Conservation (phyloP, 2,113 vertebrate genomes). For the Syngnathus floridae region DNA sequence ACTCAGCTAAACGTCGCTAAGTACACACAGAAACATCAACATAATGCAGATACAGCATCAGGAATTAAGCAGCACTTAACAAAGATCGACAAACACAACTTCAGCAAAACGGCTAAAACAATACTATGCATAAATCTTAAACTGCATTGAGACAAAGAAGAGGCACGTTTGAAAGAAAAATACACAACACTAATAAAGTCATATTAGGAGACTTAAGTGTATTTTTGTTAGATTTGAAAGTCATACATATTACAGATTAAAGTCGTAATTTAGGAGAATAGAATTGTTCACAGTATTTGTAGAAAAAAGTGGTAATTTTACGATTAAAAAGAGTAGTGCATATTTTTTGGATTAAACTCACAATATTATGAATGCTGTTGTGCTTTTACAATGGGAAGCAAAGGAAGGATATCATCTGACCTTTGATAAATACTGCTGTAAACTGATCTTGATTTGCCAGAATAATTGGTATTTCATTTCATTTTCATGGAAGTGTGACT, state of each 20-base stretch:
- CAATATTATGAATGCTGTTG: neutral
- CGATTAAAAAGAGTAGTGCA: no score
- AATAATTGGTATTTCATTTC: neutral
- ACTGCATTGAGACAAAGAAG: neutral
- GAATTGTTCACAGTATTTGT: neutral
- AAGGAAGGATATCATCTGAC: neutral
- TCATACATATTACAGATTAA: neutral
- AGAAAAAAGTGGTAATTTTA: no score
- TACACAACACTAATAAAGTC: neutral
- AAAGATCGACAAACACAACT: constrained; percentile 52
- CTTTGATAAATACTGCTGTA: neutral
- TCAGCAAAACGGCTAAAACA: constrained; percentile 44
- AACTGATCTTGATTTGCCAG: neutral
- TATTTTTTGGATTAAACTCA: neutral
- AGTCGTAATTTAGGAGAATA: neutral
- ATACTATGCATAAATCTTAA: constrained; percentile 34
- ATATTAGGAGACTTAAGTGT: neutral
- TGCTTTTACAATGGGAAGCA: neutral
- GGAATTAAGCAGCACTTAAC: constrained; percentile 32
- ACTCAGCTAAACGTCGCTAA: constrained; percentile 59
- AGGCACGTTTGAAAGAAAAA: neutral
- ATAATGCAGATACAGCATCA: constrained; percentile 47
- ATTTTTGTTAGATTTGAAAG: neutral
- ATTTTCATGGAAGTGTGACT: neutral
- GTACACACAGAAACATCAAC: constrained; percentile 46